Conservation (phyloP, 2,888 invertebrate genomes). For the Chorisops tibialis region DNA sequence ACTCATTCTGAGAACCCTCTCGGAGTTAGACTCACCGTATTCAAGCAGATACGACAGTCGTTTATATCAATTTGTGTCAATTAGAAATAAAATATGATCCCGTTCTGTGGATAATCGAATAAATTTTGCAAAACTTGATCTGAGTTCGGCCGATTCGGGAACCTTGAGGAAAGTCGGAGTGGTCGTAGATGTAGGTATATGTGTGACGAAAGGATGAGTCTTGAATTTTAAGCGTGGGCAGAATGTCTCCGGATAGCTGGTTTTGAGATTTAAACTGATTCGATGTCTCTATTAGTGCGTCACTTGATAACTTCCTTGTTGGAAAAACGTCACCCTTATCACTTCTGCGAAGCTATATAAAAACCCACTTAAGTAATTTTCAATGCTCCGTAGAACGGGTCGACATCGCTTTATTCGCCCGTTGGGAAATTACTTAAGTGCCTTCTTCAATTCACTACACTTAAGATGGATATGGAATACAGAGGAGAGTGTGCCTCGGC, state of each 20-base stretch:
- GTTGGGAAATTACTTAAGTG: conserved; percentile 33
- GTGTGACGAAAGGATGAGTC: not conserved
- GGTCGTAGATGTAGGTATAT: not conserved
- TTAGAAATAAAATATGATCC: conserved; percentile 33
- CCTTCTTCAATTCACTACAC: conserved; percentile 20
- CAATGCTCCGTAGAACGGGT: conserved; percentile 8
- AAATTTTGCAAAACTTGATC: conserved; percentile 26
- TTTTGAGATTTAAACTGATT: conserved; percentile 10
- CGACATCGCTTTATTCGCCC: conserved; percentile 27
- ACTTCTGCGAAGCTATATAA: not conserved
- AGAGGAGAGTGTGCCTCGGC: not conserved
- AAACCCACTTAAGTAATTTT: conserved; percentile 5
- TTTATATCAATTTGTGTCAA: conserved; percentile 33
- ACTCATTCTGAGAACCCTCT: too few relatives aligned
- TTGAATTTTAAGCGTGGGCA: not conserved
- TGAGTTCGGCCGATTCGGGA: not conserved
- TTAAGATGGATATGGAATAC: conserved; percentile 3
- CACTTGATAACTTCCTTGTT: not conserved
- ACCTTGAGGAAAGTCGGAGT: not conserved
- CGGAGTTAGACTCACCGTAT: too few relatives aligned
- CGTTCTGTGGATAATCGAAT: conserved; percentile 26
- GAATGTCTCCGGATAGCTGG: not conserved
- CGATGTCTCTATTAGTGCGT: conserved; percentile 3
- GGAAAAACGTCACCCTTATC: not conserved
- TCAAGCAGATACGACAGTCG: conserved; percentile 18